phyloP scores from a whole-genome alignment of 2,888 invertebrate species.

The Parnassius glacialis region DNA sequence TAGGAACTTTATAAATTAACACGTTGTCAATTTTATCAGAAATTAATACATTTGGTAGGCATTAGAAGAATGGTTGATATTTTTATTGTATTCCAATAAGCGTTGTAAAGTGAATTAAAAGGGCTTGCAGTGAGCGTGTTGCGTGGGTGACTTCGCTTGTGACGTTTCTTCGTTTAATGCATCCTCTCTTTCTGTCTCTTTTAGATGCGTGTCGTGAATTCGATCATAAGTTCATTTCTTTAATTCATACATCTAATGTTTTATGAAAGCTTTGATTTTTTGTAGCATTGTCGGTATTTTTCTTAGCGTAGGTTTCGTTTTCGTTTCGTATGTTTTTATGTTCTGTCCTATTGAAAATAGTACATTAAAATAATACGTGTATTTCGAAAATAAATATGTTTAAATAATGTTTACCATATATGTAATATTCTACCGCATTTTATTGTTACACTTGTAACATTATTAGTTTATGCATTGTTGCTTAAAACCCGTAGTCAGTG shows the following conservation, averaged over 20 bases:
- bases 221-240: conserved; percentile 1
- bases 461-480: conserved; percentile 5
- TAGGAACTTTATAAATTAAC: too few species aligned
- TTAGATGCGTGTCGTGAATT: conserved; percentile 19
- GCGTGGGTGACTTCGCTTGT: conserved; percentile 21
- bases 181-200: conserved; percentile 15
- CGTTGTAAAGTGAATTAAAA: not conserved
- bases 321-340: conserved; percentile 16
- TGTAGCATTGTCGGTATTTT: conserved; percentile 10
- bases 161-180: conserved; percentile 10
- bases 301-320: conserved; percentile 21
- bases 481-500: conserved; percentile 6
- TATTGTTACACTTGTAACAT: not conserved
- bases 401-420: too few species aligned
- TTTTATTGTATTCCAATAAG: too few species aligned
- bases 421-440: not conserved
- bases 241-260: not conserved
- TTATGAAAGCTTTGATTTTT: conserved; percentile 17
- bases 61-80: too few species aligned
- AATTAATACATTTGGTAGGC: too few species aligned
- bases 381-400: too few species aligned
- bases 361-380: not conserved
- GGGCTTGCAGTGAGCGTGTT: conserved; percentile 15
- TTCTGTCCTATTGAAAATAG: conserved; percentile 1
- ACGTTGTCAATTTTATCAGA: too few species aligned